Conservation (phyloP, 2,888 invertebrate species). For the Rutpela maculata region DNA sequence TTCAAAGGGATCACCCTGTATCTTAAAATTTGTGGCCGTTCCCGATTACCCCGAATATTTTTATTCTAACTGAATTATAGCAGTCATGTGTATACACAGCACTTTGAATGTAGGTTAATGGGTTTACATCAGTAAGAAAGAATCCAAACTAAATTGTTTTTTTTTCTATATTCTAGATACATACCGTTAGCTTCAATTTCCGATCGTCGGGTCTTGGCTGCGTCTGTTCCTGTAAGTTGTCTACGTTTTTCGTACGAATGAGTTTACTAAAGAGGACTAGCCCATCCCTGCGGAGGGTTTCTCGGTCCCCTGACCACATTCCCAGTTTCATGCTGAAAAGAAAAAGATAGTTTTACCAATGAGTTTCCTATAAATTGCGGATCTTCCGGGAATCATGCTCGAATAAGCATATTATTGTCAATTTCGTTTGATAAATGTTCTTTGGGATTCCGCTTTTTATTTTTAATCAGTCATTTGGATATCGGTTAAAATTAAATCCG, state of each 20-base stretch:
- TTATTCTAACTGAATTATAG: too few species aligned
- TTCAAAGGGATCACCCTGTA: too few species aligned
- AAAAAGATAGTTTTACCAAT: conserved; percentile 5
- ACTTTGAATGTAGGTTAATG: too few species aligned
- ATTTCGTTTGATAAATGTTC: background rate
- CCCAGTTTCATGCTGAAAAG: conserved; percentile 75
- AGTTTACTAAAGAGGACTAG: conserved; percentile 88
- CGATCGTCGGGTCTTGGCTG: conserved; percentile 76
- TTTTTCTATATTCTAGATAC: conserved; percentile 57
- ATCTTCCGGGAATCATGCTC: background rate
- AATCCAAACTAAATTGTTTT: too few species aligned
- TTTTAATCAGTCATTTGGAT: background rate
- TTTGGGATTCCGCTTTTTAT: background rate
- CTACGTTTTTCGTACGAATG: conserved; percentile 90
- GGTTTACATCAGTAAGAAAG: too few species aligned
- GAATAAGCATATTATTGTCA: background rate
- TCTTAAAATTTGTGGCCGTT: too few species aligned
- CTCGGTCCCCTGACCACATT: conserved; percentile 77
- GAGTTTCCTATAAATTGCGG: background rate
- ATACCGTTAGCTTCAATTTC: conserved; percentile 86
- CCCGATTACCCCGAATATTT: too few species aligned
- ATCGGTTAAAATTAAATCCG: background rate
- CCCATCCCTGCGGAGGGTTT: conserved; percentile 78
- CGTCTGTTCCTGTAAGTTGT: conserved; percentile 78
- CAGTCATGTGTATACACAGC: too few species aligned